phyloP scores from a whole-genome alignment of 2,797 vertebrate genomes.

The Sebastes goodei region DNA sequence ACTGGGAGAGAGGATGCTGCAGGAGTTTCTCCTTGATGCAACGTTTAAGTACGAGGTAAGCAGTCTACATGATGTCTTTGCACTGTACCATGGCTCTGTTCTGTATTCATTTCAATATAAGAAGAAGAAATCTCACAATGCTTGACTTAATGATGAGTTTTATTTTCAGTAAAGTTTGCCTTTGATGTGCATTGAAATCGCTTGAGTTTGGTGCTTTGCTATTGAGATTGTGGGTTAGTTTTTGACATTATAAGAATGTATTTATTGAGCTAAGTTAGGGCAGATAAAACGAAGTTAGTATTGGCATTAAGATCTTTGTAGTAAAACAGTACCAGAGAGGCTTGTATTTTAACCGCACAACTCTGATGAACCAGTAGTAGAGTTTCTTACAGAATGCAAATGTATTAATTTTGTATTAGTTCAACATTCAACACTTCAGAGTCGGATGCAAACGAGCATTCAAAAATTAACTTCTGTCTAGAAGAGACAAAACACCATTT shows the following conservation, averaged over 20 bases:
- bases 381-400: neutral
- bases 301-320: neutral
- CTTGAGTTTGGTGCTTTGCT: neutral
- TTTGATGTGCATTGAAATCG: neutral
- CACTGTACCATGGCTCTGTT: neutral
- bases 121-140: neutral
- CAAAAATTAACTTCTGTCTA: neutral
- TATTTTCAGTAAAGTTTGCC: neutral
- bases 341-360: neutral
- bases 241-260: neutral
- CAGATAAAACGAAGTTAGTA: neutral
- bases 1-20: slow-evolving; percentile 84
- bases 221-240: neutral
- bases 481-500: neutral
- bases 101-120: neutral
- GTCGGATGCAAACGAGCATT: neutral
- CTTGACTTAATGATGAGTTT: neutral
- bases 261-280: neutral
- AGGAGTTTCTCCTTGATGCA: slow-evolving; percentile 84
- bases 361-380: neutral
- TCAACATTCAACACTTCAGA: neutral
- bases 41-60: slow-evolving; percentile 90
- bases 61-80: neutral
- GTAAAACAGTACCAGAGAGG: neutral
- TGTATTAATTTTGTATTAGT: neutral